Conservation (phyloP, 2,113 vertebrate genomes). For the Stercorarius parasiticus region DNA sequence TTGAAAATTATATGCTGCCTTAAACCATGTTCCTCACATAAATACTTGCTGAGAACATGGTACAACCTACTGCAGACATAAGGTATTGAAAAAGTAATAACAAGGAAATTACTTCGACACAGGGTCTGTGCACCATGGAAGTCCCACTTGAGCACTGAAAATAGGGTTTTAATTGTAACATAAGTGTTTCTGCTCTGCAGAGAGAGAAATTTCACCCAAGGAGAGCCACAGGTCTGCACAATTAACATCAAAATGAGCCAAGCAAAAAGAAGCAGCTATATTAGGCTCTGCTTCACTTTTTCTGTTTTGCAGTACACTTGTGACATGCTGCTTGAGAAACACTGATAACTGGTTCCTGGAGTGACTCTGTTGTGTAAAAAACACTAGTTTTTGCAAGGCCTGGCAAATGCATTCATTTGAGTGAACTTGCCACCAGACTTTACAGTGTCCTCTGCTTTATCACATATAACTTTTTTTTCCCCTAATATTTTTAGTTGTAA, state of each 20-base stretch:
- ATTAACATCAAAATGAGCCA: neutral
- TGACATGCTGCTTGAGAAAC: neutral
- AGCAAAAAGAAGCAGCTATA: neutral
- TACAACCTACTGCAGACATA: neutral
- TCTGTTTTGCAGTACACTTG: neutral
- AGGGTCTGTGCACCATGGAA: neutral
- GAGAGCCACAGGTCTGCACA: neutral
- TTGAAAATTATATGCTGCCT: neutral
- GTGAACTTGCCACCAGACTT: neutral
- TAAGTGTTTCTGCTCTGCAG: neutral
- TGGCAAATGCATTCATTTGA: neutral
- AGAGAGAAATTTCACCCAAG: neutral
- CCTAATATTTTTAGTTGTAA: neutral
- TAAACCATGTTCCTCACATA: neutral
- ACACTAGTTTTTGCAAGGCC: neutral
- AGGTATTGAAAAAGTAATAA: neutral
- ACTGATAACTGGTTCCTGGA: neutral
- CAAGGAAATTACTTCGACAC: neutral
- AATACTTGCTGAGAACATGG: neutral
- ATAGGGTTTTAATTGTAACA: slow-evolving; percentile 1
- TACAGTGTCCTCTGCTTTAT: neutral
- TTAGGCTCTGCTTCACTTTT: neutral
- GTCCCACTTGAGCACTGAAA: neutral
- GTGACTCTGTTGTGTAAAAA: neutral
- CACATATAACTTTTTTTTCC: neutral